Conservation (phyloP, 2,797 vertebrate species). For the Anniella stebbinsi region DNA sequence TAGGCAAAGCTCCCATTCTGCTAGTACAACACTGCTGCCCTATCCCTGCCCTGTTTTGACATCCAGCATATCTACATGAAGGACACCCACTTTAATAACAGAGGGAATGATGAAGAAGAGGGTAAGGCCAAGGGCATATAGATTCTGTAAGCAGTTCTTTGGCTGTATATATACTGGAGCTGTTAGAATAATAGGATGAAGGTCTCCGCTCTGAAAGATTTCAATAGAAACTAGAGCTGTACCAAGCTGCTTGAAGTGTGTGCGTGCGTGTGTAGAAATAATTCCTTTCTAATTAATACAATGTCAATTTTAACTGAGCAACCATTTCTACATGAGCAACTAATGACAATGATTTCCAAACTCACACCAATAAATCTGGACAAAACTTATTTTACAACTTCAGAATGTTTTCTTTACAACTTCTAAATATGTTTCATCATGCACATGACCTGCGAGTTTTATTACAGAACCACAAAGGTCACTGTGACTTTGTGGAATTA, state of each 20-base stretch:
- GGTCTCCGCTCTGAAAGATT: neutral
- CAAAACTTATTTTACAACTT: neutral
- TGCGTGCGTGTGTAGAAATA: neutral
- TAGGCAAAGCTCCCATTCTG: too few relatives aligned
- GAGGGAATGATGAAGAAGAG: too few relatives aligned
- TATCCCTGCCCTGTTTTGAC: too few relatives aligned
- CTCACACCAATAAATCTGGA: neutral
- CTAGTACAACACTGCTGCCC: too few relatives aligned
- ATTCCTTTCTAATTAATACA: constrained; percentile 40
- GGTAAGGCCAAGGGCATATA: too few relatives aligned
- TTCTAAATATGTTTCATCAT: neutral
- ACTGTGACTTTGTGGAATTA: neutral
- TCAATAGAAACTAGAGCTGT: neutral
- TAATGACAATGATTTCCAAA: constrained; percentile 21
- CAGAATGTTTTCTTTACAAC: constrained; percentile 20
- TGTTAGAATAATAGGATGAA: neutral
- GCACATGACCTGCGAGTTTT: constrained; percentile 1
- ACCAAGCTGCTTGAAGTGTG: neutral
- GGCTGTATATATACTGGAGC: neutral
- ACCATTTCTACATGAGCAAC: constrained; percentile 33
- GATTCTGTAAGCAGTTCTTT: neutral
- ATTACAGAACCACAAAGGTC: constrained; percentile 22
- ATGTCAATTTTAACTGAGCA: constrained; percentile 49
- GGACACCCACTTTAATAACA: too few relatives aligned
- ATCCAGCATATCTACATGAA: too few relatives aligned